phyloP scores from a whole-genome alignment of 2,888 invertebrate genomes.

The Pollenia griseotomentosa region DNA sequence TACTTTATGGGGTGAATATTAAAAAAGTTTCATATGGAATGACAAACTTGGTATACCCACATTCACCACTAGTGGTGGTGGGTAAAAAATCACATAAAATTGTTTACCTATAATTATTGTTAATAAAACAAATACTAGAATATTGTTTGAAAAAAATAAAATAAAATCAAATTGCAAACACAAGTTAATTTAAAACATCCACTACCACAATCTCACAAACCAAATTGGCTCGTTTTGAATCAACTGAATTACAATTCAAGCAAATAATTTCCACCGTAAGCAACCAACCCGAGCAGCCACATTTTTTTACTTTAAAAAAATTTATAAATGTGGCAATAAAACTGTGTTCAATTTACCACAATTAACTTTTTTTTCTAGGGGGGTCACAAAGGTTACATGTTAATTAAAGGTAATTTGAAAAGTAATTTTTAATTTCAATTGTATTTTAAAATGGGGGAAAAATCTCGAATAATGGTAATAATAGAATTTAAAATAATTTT shows the following conservation, averaged over 20 bases:
- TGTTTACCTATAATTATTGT: constrained; percentile 29
- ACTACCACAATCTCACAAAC: constrained; percentile 24
- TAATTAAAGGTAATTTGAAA: constrained; percentile 69
- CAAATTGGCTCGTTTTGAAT: constrained; percentile 28
- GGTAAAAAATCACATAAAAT: neutral
- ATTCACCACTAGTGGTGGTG: too few species aligned
- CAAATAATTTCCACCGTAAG: constrained; percentile 16
- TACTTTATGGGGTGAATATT: too few species aligned
- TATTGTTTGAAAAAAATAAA: neutral
- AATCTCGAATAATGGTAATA: neutral
- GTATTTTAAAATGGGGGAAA: neutral
- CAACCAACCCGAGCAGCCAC: constrained; percentile 10
- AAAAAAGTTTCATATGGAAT: too few species aligned
- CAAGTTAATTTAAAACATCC: constrained; percentile 49
- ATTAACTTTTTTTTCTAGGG: constrained; percentile 24
- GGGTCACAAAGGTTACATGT: constrained; percentile 64
- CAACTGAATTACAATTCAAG: constrained; percentile 28
- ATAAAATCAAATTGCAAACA: neutral
- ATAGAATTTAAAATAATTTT: neutral
- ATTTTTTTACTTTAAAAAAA: neutral
- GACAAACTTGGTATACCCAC: too few species aligned
- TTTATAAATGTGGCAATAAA: constrained; percentile 42
- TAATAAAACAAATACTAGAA: constrained; percentile 23
- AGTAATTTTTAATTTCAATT: constrained; percentile 55
- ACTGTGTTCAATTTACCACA: constrained; percentile 40